Evolutionary conservation across 1,140 invertebrate species (phyloP).

Genomic region (Glossosoma conforme): DNA sequence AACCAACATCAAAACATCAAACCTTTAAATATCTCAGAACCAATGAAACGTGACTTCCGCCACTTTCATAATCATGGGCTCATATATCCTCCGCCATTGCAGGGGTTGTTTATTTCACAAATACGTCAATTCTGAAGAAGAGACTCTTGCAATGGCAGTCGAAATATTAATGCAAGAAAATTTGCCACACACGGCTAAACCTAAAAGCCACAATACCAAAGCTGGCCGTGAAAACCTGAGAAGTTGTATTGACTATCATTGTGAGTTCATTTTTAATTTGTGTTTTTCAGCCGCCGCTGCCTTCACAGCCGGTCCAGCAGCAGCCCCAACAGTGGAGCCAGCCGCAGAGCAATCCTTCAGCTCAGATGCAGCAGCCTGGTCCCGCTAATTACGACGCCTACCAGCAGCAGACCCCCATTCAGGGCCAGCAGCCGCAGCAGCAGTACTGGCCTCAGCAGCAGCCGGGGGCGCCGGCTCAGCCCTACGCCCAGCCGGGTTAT

Average conservation of each 20-base stretch:
- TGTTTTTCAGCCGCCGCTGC: constrained; percentile 20
- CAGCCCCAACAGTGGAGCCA: background rate
- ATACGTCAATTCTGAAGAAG: background rate
- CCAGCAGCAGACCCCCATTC: constrained; percentile 23
- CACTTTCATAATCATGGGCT: no score
- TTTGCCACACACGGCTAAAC: background rate
- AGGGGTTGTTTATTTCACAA: background rate
- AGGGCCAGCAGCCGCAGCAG: constrained; percentile 33
- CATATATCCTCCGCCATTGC: no score
- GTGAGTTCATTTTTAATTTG: background rate
- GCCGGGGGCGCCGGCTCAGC: background rate
- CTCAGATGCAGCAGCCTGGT: no score
- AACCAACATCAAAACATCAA: no score
- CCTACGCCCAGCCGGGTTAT: no score
- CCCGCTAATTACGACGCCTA: no score
- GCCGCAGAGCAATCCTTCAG: no score
- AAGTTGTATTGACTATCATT: background rate
- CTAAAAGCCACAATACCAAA: background rate
- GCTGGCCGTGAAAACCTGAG: no score
- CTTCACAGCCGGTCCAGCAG: constrained; percentile 9
- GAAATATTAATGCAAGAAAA: background rate
- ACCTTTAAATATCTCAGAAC: no score
- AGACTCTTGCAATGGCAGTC: background rate
- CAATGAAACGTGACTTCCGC: no score
- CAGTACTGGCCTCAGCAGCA: constrained; percentile 23